Evolutionary conservation across 2,797 vertebrate species (phyloP).

Genomic region (Sus cebifrons): DNA sequence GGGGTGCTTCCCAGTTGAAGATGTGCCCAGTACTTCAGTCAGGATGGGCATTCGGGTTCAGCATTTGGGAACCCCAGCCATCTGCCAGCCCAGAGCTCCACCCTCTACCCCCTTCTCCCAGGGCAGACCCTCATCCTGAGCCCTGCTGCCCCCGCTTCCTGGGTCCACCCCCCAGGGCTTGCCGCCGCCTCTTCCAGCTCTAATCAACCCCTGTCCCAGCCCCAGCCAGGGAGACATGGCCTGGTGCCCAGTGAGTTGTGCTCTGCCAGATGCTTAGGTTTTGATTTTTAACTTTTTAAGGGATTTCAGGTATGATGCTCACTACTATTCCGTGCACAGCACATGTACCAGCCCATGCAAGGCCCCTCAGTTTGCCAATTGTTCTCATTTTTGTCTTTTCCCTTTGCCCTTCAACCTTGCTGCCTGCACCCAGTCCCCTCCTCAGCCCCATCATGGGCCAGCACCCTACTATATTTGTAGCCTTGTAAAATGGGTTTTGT

Average conservation of each 20-base stretch:
- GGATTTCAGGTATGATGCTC: not conserved
- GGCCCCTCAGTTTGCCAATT: not conserved
- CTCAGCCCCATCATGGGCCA: not conserved
- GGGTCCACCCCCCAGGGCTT: not conserved
- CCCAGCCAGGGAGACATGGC: not conserved
- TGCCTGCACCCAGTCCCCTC: no score
- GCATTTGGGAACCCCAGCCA: rapidly evolving
- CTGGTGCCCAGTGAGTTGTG: not conserved
- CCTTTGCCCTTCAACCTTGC: not conserved
- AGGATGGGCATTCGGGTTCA: not conserved
- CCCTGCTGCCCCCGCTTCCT: rapidly evolving
- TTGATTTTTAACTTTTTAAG: not conserved
- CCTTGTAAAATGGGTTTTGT: not conserved
- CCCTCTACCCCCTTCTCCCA: not conserved
- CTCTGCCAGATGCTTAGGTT: not conserved
- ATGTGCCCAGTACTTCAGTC: rapidly evolving
- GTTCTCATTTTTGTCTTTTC: not conserved
- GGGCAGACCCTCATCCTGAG: rapidly evolving
- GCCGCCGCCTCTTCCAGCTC: not conserved
- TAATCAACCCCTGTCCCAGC: rapidly evolving
- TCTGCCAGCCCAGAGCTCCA: not conserved
- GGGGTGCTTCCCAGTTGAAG: not conserved
- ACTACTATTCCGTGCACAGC: not conserved
- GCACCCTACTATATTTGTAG: no score
- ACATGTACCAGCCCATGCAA: rapidly evolving